Percentiles rank a stretch among this genome's conserved stretches.
phyloP scores from a whole-genome alignment of 2,113 vertebrate species.

The Zosterops pallidus region DNA sequence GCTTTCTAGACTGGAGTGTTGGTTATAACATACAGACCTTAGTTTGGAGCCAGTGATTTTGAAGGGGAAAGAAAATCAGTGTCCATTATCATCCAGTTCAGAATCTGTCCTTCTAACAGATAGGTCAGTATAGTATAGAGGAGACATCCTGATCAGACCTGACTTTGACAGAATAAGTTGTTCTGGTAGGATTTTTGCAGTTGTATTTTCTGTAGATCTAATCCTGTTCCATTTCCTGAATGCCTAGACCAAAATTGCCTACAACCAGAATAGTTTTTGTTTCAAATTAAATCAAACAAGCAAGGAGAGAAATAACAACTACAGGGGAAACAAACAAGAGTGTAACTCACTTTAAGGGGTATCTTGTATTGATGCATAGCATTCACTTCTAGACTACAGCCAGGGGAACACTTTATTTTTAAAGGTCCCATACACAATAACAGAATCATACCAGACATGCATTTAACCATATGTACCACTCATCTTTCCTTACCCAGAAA shows the following conservation, averaged over 20 bases:
- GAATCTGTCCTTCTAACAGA: not conserved
- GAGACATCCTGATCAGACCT: not conserved
- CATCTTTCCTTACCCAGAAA: not conserved
- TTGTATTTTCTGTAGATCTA: not conserved
- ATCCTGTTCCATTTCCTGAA: not conserved
- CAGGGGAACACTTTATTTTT: not conserved
- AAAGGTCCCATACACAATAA: not conserved
- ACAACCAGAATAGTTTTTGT: not conserved
- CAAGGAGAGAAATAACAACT: not conserved
- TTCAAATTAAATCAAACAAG: slow-evolving; percentile 33
- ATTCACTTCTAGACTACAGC: not conserved
- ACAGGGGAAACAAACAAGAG: not conserved
- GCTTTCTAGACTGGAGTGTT: not conserved
- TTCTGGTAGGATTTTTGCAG: not conserved
- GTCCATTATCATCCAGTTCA: not conserved
- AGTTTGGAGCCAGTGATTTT: not conserved
- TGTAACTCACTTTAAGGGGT: not conserved
- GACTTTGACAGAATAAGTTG: not conserved
- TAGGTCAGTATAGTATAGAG: not conserved
- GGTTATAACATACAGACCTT: not conserved
- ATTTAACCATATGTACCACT: not conserved
- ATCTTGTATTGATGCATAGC: not conserved
- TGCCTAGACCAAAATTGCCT: not conserved
- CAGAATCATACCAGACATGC: not conserved
- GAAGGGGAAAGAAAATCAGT: not conserved